Conservation (phyloP, 2,888 invertebrate genomes). For the Scelioninae gen. 1 region DNA sequence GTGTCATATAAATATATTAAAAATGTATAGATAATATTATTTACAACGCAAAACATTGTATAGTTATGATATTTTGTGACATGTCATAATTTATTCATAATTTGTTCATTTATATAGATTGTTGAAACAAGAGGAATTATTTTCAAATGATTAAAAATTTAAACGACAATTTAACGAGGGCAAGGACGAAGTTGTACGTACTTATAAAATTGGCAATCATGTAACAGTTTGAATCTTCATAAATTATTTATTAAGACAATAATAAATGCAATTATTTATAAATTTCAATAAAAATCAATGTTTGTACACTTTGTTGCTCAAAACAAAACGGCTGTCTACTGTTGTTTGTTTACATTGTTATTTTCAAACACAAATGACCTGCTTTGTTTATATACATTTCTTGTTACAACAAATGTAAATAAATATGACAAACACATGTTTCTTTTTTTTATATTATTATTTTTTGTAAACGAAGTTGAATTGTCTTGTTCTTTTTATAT, state of each 20-base stretch:
- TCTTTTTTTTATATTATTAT: no score
- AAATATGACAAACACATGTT: no score
- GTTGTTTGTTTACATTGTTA: no score
- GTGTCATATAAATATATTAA: constrained; percentile 13
- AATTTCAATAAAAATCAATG: no score
- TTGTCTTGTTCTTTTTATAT: no score
- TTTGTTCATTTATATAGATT: not conserved
- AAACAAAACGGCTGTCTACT: no score
- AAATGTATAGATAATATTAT: constrained; percentile 6
- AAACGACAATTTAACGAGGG: not conserved
- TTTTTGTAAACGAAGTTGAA: no score
- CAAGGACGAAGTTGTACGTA: not conserved
- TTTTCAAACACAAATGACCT: no score
- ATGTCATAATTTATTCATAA: not conserved
- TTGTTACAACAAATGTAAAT: no score
- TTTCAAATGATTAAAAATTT: not conserved
- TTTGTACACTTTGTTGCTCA: no score
- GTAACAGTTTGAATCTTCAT: not conserved
- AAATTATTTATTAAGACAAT: not conserved
- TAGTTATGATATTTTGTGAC: not conserved
- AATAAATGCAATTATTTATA: no score
- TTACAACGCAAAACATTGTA: not conserved
- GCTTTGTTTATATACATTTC: no score
- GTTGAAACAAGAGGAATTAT: not conserved
- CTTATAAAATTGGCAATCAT: not conserved